Percentiles rank a stretch among this genome's conserved stretches.
Evolutionary conservation across 2,797 vertebrate species (phyloP).

Genomic region (Macropus fuliginosus): DNA sequence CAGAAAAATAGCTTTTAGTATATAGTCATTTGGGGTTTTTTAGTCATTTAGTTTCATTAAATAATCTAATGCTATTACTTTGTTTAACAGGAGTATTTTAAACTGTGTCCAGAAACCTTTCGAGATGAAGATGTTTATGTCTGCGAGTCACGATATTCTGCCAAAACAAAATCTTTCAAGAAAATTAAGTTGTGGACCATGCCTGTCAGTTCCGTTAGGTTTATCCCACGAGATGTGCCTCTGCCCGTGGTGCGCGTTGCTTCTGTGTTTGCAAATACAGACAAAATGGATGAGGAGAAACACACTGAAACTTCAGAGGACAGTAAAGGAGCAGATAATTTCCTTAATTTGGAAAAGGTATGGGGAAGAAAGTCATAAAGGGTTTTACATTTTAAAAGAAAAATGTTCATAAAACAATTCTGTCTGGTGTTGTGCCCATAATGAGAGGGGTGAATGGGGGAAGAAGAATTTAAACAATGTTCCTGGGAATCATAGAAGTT

Average conservation of each 20-base stretch:
- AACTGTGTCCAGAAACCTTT: slow-evolving; percentile 96
- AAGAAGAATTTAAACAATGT: slow-evolving; percentile 33
- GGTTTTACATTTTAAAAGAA: slow-evolving; percentile 51
- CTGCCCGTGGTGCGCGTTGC: slow-evolving; percentile 97
- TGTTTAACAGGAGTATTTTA: slow-evolving; percentile 94
- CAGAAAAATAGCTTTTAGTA: slow-evolving; percentile 40
- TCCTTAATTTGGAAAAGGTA: slow-evolving; percentile 94
- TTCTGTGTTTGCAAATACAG: slow-evolving; percentile 94
- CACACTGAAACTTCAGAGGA: slow-evolving; percentile 90
- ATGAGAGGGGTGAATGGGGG: slow-evolving; percentile 2
- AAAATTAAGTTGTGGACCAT: slow-evolving; percentile 99
- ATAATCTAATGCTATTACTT: slow-evolving; percentile 49
- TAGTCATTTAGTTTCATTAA: background rate
- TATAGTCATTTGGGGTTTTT: slow-evolving; percentile 30
- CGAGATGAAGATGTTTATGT: slow-evolving; percentile 96
- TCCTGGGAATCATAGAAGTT: slow-evolving; percentile 17
- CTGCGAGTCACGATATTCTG: slow-evolving; percentile 98
- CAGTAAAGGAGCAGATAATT: slow-evolving; percentile 86
- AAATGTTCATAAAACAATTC: slow-evolving; percentile 11
- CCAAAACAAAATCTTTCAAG: slow-evolving; percentile 98
- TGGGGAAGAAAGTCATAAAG: slow-evolving; percentile 33
- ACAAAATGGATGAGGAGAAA: slow-evolving; percentile 93
- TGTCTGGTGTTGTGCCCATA: background rate
- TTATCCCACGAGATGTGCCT: slow-evolving; percentile 93
- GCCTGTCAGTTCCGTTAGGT: slow-evolving; percentile 95